phyloP scores from a whole-genome alignment of 2,797 vertebrate genomes.

The Oophaga sylvatica region DNA sequence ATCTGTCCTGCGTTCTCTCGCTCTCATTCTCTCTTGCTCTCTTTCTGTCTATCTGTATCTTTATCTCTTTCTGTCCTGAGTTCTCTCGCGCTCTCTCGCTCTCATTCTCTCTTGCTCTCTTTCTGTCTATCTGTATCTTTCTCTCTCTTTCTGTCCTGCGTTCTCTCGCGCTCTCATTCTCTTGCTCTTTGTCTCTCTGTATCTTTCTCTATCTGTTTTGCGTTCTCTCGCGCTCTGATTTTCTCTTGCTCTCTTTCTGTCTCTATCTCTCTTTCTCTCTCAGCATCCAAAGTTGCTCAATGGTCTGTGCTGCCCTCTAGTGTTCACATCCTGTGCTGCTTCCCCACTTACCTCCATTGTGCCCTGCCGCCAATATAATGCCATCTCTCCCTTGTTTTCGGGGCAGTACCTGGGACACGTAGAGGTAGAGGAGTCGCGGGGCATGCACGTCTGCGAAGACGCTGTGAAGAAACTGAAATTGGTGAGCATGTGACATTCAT shows the following conservation, averaged over 20 bases:
- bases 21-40: no score
- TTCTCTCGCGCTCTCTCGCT: not conserved
- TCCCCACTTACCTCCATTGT: not conserved
- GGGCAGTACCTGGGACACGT: slow-evolving; percentile 87
- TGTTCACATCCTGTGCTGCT: not conserved
- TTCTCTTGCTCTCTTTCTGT: not conserved
- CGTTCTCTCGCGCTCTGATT: no score
- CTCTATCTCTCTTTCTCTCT: not conserved
- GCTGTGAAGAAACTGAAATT: slow-evolving; percentile 91
- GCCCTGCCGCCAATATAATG: not conserved
- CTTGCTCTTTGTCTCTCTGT: not conserved
- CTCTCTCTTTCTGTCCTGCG: not conserved
- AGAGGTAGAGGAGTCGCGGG: slow-evolving; percentile 91
- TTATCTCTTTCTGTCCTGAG: no score
- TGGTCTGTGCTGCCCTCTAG: slow-evolving; percentile 23
- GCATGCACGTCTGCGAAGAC: slow-evolving; percentile 93
- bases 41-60: not conserved
- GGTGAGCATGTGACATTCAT: slow-evolving; percentile 71
- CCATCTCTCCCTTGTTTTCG: not conserved
- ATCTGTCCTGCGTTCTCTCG: no score
- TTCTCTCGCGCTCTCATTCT: not conserved
- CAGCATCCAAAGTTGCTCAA: no score
- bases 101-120: not conserved
- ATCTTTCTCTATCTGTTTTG: not conserved
- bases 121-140: not conserved